A percentile compares a stretch with the other conserved stretches of the same genome.
Evolutionary conservation across 2,113 vertebrate genomes (phyloP).

Genomic region (Agapornis roseicollis): DNA sequence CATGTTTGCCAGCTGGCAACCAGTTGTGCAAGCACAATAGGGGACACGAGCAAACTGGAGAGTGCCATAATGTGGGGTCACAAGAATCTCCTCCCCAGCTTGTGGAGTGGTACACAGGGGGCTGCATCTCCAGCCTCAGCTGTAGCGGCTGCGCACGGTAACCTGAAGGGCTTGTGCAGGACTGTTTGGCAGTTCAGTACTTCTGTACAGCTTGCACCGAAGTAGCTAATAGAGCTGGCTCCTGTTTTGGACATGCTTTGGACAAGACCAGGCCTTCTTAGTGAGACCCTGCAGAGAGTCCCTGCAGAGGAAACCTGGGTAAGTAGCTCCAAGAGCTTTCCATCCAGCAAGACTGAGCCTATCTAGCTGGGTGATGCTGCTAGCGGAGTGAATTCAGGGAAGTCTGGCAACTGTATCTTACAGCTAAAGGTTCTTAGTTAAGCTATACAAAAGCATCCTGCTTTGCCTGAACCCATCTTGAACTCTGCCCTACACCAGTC

Average conservation of each 20-base stretch:
- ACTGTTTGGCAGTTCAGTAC: neutral
- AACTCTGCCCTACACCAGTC: constrained; percentile 11
- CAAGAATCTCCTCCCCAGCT: neutral
- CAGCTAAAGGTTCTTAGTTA: neutral
- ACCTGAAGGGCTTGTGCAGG: neutral
- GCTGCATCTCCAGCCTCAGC: neutral
- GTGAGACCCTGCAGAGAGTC: neutral
- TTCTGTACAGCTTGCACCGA: neutral
- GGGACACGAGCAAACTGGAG: neutral
- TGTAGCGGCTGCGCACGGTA: neutral
- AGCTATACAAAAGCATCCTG: neutral
- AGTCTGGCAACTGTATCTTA: neutral
- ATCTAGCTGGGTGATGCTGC: neutral
- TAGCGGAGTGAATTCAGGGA: neutral
- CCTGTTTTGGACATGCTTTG: neutral
- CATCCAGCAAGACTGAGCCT: neutral
- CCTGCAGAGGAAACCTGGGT: neutral
- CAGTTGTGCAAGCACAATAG: neutral
- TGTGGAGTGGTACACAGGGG: neutral
- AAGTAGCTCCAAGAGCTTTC: neutral
- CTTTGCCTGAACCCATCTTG: neutral
- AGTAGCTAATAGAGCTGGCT: neutral
- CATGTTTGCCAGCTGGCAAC: neutral
- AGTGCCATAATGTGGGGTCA: neutral
- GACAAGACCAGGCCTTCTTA: neutral